These are phyloP conservation scores for Lepisosteus oculatus DNA, from an alignment of 2,113 vertebrate genomes.

Conservation along the genomic window DNA sequence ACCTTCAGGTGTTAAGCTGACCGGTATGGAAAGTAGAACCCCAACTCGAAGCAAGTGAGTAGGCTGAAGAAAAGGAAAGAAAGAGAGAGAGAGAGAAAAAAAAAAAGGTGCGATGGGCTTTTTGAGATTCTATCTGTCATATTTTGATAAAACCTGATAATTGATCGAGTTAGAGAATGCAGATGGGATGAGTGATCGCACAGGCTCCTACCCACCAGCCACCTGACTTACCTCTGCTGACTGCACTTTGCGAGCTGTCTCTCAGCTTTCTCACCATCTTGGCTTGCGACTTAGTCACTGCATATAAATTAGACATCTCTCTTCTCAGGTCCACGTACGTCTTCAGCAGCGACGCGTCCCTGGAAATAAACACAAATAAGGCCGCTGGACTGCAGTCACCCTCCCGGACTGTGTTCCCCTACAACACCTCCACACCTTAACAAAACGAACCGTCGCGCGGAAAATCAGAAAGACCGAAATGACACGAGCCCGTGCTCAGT, in stretches of 20 bases:
- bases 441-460: too few species aligned
- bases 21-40: constrained; percentile 58
- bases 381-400: background rate
- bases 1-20: constrained; percentile 77
- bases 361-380: constrained; percentile 39
- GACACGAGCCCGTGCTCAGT: too few species aligned
- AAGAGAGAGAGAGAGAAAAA: constrained; percentile 40
- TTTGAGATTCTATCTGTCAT: constrained; percentile 54
- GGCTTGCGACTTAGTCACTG: constrained; percentile 66
- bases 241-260: constrained; percentile 37
- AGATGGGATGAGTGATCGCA: background rate
- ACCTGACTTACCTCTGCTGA: constrained; percentile 72
- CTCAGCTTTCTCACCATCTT: constrained; percentile 66
- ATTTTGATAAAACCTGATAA: constrained; percentile 57
- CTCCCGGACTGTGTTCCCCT: too few species aligned
- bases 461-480: too few species aligned
- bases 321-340: constrained; percentile 71
- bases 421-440: too few species aligned
- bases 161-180: constrained; percentile 39
- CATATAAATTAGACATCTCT: constrained; percentile 70
- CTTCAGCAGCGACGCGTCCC: constrained; percentile 54
- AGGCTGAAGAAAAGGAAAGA: constrained; percentile 31
- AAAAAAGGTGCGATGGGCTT: constrained; percentile 40
- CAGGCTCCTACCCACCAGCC: constrained; percentile 27
- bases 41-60: constrained; percentile 55